Evolutionary conservation across 2,888 invertebrate genomes (phyloP).

Genomic region (Ceriagrion tenellum): DNA sequence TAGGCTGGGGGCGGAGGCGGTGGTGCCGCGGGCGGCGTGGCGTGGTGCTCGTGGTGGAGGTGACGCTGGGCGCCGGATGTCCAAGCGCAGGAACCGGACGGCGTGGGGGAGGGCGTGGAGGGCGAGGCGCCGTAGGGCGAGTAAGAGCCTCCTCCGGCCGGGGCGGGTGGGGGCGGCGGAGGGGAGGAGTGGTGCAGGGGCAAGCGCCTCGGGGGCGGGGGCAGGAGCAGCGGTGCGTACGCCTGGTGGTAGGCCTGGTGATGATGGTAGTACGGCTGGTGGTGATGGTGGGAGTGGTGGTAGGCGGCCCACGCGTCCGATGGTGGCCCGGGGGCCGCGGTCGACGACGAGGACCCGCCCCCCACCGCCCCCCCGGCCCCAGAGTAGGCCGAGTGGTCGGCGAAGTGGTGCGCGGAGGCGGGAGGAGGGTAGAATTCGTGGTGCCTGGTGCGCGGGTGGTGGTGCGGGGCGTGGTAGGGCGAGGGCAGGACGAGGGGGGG

Average conservation of each 20-base stretch:
- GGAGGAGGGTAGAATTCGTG: conserved; percentile 56
- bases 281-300: conserved; percentile 9
- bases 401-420: conserved; percentile 64
- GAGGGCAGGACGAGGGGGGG: conserved; percentile 34
- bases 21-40: not conserved
- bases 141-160: too few relatives aligned
- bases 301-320: conserved; percentile 38
- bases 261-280: not conserved
- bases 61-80: conserved; percentile 6
- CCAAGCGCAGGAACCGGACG: conserved; percentile 4
- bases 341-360: not conserved
- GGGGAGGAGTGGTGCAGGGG: not conserved
- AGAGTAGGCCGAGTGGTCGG: not conserved
- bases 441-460: conserved; percentile 33
- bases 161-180: not conserved
- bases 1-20: conserved; percentile 40
- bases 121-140: not conserved
- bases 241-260: conserved; percentile 53
- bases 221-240: conserved; percentile 39
- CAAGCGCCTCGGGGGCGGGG: not conserved
- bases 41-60: conserved; percentile 14
- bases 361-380: not conserved
- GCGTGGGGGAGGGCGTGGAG: not conserved
- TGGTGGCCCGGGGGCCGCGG: not conserved
- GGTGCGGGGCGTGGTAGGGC: conserved; percentile 34